Base-by-base conservation (phyloP, 1,140 invertebrate species). In the Camponotus vicinus region DNA sequence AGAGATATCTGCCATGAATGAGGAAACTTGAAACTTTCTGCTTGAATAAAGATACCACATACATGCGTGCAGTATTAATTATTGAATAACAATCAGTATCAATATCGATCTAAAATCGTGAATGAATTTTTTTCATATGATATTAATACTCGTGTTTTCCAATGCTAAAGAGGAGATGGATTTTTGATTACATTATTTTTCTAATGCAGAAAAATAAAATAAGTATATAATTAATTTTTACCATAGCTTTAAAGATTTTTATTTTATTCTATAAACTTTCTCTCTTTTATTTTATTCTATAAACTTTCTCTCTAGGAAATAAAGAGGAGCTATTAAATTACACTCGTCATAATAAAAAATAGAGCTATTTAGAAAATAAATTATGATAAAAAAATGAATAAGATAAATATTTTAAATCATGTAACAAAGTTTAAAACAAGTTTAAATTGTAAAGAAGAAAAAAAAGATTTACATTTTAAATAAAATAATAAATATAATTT, bases 1-100 rank as follows among this genome's bases (percentile, higher is more conserved):
- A 66, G 67, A 61, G 69, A n/a, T 73, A 15, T 83, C n/a, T 32
- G 67, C 15, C 64, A 15, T 69, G 34, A 21, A n/a, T 37, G 40
- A 61, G 13, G 79, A 82, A 82, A 82, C 79, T 61, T 82, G 79
- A 82, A 82, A 82, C 67, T 82, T 82, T 82, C 40, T 40, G 55
- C 79, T 82, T 61, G 55, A 73, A 82, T 73, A 73, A 69, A 73
- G 55, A 55, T 18, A 71, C 18, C 67, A 40, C 27, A 49, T 59
- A 45, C 59, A 82, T 71, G 37, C 37, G 37, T 40, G 18, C 67
- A 37, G 55, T 34, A 61, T 82, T 82, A 82, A 82, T 71, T 64
- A 82, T 82, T 13, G 37, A 61, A 42, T 15, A 37, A 49, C 40
- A 82, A 82, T 82, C 79, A 82, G 40, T 40, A 42, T 40, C 15